Conservation (phyloP, 2,113 vertebrate species). For the Polypterus senegalus region DNA sequence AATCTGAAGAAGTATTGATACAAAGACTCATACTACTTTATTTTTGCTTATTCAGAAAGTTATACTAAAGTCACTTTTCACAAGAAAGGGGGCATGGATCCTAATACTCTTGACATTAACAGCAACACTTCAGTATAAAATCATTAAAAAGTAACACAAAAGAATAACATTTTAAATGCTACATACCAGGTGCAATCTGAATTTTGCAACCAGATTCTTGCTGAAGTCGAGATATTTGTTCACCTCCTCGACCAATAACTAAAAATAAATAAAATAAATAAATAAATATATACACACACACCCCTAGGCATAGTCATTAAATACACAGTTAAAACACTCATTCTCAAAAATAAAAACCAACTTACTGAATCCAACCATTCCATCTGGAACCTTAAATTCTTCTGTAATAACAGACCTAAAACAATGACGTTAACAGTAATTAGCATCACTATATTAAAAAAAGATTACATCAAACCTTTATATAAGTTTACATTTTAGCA, state of each 20-base stretch:
- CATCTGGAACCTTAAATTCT: slow-evolving; percentile 95
- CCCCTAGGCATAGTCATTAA: too few species aligned
- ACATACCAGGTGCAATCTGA: slow-evolving; percentile 90
- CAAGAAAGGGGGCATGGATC: too few species aligned
- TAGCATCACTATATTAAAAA: not conserved
- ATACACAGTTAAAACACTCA: too few species aligned
- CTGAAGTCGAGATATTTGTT: slow-evolving; percentile 92
- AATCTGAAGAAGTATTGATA: too few species aligned
- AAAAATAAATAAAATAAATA: slow-evolving; percentile 18
- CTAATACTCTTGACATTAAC: too few species aligned
- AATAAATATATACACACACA: too few species aligned
- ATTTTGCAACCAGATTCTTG: slow-evolving; percentile 97
- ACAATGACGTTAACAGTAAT: not conserved
- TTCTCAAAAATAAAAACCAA: slow-evolving; percentile 21
- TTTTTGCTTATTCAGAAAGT: too few species aligned
- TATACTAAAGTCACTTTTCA: too few species aligned
- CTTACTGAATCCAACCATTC: slow-evolving; percentile 99
- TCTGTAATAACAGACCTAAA: slow-evolving; percentile 78
- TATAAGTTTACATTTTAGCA: too few species aligned
- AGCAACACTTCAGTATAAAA: too few species aligned
- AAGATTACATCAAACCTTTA: not conserved
- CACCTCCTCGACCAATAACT: slow-evolving; percentile 98
- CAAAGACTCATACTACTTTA: too few species aligned
- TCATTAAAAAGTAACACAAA: not conserved
- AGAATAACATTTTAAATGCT: not conserved